phyloP scores from a whole-genome alignment of 2,113 vertebrate species.

The Regulus satrapa region DNA sequence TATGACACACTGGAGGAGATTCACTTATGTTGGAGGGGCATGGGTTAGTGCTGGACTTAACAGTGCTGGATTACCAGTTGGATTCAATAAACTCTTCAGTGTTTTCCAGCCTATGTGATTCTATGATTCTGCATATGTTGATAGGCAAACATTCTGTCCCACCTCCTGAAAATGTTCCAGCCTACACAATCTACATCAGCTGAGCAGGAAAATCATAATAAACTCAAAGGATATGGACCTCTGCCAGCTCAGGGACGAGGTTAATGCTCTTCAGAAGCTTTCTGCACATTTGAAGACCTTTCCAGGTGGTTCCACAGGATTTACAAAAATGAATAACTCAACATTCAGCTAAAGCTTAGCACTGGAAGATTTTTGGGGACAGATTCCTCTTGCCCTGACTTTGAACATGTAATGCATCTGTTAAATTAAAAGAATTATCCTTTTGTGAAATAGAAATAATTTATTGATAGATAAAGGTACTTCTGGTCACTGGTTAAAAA shows the following conservation, averaged over 20 bases:
- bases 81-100: not conserved
- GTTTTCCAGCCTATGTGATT: not conserved
- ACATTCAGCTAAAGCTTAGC: not conserved
- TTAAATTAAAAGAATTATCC: not conserved
- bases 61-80: not conserved
- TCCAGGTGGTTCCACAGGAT: not conserved
- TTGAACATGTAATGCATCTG: not conserved
- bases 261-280: not conserved
- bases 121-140: not conserved
- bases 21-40: not conserved
- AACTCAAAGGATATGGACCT: not conserved
- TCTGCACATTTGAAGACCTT: not conserved
- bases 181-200: not conserved
- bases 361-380: not conserved
- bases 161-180: not conserved
- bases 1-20: not conserved
- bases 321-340: not conserved
- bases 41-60: not conserved
- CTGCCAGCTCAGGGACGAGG: not conserved
- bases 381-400: not conserved
- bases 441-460: not conserved
- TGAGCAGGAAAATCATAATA: not conserved
- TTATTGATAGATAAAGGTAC: not conserved
- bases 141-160: not conserved
- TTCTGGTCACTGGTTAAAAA: not conserved